Conservation (phyloP, 2,797 vertebrate genomes). For the Lagodon rhomboides region DNA sequence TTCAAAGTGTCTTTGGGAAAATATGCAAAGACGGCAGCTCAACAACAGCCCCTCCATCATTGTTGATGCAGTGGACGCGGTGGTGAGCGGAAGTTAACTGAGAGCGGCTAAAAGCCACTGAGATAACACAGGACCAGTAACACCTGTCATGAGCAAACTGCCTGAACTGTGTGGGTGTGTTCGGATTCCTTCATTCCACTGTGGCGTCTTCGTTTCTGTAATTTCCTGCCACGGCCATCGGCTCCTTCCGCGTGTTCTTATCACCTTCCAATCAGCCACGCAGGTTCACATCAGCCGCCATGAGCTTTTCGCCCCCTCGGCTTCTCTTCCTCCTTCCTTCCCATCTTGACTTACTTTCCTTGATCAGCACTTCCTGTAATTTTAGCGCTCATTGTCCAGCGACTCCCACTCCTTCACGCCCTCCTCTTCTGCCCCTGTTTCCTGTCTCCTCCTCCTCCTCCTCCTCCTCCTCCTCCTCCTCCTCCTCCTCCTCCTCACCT, state of each 20-base stretch:
- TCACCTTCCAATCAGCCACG: background rate
- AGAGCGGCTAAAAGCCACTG: background rate
- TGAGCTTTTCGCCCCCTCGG: slow-evolving; percentile 23
- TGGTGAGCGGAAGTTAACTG: background rate
- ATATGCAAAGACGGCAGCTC: background rate
- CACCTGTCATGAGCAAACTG: background rate
- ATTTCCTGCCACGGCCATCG: background rate
- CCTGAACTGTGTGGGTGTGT: slow-evolving; percentile 24
- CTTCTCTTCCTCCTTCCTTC: slow-evolving; percentile 26
- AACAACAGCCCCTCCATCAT: background rate
- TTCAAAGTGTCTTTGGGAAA: background rate
- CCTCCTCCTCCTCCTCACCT: slow-evolving; percentile 21
- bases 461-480: slow-evolving; percentile 29
- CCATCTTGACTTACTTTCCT: slow-evolving; percentile 11
- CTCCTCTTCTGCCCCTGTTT: slow-evolving; percentile 2
- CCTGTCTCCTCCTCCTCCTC: slow-evolving; percentile 12
- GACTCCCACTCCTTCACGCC: slow-evolving; percentile 30
- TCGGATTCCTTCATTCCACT: slow-evolving; percentile 36
- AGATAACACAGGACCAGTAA: slow-evolving; percentile 21
- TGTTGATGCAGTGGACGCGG: background rate
- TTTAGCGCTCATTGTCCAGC: slow-evolving; percentile 37
- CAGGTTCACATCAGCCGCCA: slow-evolving; percentile 26
- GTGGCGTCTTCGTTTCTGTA: slow-evolving; percentile 20
- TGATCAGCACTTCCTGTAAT: slow-evolving; percentile 37
- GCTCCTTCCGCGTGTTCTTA: background rate